phyloP scores from a whole-genome alignment of 2,888 invertebrate species.

The Eudemis profundana region DNA sequence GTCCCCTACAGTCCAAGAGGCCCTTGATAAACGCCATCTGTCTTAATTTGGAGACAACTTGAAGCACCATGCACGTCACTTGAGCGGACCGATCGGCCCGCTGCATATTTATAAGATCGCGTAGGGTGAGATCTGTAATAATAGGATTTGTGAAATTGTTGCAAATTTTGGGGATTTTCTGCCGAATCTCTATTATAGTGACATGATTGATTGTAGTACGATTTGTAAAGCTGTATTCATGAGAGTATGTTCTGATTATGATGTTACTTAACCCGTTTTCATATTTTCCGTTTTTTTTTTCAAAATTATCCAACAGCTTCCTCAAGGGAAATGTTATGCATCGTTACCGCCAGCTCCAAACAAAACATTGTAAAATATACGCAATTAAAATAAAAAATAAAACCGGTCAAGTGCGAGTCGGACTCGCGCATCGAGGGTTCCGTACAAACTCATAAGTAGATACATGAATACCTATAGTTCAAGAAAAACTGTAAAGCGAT shows the following conservation, averaged over 20 bases:
- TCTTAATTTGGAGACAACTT: constrained; percentile 66
- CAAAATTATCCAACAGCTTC: constrained; percentile 37
- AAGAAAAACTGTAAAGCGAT: too few species aligned
- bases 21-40: constrained; percentile 63
- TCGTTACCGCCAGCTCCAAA: constrained; percentile 17
- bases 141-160: constrained; percentile 58
- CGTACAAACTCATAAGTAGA: too few species aligned
- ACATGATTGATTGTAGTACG: constrained; percentile 35
- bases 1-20: constrained; percentile 36
- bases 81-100: constrained; percentile 50
- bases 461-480: too few species aligned
- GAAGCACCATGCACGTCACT: constrained; percentile 59
- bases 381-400: constrained; percentile 36
- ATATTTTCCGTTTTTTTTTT: too few species aligned
- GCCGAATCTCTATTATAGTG: constrained; percentile 35
- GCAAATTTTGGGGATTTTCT: constrained; percentile 60
- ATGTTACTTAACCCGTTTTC: too few species aligned
- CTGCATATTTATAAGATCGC: constrained; percentile 60
- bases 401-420: too few species aligned
- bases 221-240: constrained; percentile 4
- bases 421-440: too few species aligned
- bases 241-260: not conserved
- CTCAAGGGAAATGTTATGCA: constrained; percentile 31
- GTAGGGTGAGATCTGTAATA: constrained; percentile 43
- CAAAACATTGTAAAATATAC: constrained; percentile 49